Conservation (phyloP, 2,797 vertebrate species). For the Octomys mimax region DNA sequence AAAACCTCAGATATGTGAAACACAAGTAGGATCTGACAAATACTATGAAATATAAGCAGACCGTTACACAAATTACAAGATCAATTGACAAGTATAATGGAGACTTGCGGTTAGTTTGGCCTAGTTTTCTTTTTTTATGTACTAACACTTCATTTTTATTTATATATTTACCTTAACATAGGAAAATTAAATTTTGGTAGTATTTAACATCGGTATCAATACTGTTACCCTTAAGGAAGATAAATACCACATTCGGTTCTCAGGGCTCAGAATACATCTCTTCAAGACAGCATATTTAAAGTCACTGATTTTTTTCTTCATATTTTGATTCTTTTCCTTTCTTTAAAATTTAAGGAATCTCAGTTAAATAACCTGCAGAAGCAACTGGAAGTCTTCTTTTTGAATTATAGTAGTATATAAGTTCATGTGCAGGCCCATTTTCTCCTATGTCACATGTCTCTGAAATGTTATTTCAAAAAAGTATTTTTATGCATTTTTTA, state of each 20-base stretch:
- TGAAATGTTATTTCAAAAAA: slow-evolving; percentile 35
- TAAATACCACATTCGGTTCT: not conserved
- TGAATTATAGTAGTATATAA: not conserved
- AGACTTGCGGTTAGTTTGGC: not conserved
- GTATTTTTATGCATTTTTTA: slow-evolving; percentile 29
- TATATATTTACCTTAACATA: not conserved
- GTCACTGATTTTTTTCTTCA: not conserved
- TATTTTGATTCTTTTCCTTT: not conserved
- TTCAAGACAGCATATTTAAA: not conserved
- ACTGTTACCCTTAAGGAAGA: not conserved
- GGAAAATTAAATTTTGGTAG: not conserved
- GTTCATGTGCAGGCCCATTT: not conserved
- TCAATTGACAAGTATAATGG: not conserved
- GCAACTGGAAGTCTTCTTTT: not conserved
- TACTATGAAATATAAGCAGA: not conserved
- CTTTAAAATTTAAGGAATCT: slow-evolving; percentile 18
- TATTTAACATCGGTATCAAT: not conserved
- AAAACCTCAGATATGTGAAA: not conserved
- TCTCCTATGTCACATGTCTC: slow-evolving; percentile 31
- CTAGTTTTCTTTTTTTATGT: not conserved
- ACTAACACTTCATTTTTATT: not conserved
- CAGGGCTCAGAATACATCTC: not conserved
- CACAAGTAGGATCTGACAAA: not conserved
- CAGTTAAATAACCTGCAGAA: not conserved
- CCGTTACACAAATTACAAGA: not conserved